A percentile compares a stretch with the other conserved stretches of the same genome.
phyloP scores from a whole-genome alignment of 2,113 vertebrate genomes.

The Sorex araneus region DNA sequence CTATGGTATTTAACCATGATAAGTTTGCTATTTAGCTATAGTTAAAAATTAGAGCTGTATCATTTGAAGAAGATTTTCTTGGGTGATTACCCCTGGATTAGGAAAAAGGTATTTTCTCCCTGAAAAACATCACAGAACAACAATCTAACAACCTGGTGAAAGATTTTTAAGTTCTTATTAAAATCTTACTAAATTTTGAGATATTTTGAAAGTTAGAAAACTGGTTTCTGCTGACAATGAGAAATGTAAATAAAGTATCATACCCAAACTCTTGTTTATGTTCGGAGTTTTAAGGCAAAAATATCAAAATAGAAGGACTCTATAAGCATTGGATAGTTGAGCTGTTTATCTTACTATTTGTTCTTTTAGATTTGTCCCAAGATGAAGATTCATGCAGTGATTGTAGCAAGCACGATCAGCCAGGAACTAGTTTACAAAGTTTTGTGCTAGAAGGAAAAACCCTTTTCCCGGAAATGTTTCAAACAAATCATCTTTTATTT shows the following conservation, averaged over 20 bases:
- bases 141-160: slow-evolving; percentile 29
- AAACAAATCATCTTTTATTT: slow-evolving; percentile 93
- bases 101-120: not conserved
- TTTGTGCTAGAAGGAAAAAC: slow-evolving; percentile 83
- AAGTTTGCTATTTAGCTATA: not conserved
- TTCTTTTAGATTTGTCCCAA: slow-evolving; percentile 84
- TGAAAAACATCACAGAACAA: not conserved
- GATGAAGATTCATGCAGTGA: slow-evolving; percentile 89
- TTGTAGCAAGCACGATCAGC: slow-evolving; percentile 84
- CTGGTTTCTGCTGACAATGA: not conserved
- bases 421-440: slow-evolving; percentile 88
- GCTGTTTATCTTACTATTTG: slow-evolving; percentile 18
- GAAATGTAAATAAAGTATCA: slow-evolving; percentile 7
- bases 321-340: not conserved
- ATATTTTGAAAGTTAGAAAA: slow-evolving; percentile 20
- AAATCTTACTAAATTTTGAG: slow-evolving; percentile 47
- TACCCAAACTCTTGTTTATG: not conserved
- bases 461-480: slow-evolving; percentile 92
- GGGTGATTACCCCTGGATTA: slow-evolving; percentile 1
- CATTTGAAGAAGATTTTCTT: slow-evolving; percentile 43
- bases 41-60: slow-evolving; percentile 24
- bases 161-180: not conserved
- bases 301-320: not conserved
- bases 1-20: not conserved
- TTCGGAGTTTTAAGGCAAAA: slow-evolving; percentile 38